phyloP scores from a whole-genome alignment of 2,797 vertebrate species.

The Mormyrops boulengeri region DNA sequence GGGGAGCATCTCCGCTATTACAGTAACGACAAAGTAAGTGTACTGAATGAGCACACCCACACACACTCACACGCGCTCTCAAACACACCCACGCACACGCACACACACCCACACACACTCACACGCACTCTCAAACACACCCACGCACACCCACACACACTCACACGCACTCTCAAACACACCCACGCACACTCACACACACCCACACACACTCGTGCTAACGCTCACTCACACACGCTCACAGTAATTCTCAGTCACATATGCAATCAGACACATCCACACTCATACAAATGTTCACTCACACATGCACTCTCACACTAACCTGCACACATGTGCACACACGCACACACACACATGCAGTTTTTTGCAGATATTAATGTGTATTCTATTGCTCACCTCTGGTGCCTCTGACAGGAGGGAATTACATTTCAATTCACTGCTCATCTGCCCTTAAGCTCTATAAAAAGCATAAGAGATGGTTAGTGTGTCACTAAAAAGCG shows the following conservation, averaged over 20 bases:
- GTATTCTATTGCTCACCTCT: not conserved
- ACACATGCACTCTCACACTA: not conserved
- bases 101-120: not conserved
- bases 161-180: not conserved
- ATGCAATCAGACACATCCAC: not conserved
- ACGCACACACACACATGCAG: not conserved
- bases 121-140: too few relatives aligned
- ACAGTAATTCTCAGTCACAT: not conserved
- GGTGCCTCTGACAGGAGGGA: not conserved
- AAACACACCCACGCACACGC: not conserved
- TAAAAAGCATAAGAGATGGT: slow-evolving; percentile 21
- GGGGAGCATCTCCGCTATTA: slow-evolving; percentile 84
- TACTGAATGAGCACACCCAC: not conserved
- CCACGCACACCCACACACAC: too few relatives aligned
- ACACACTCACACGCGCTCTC: not conserved
- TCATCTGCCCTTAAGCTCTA: not conserved
- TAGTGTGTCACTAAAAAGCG: slow-evolving; percentile 42
- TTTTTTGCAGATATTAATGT: not conserved
- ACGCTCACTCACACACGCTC: not conserved
- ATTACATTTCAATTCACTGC: not conserved
- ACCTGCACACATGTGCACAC: not conserved
- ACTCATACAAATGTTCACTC: not conserved
- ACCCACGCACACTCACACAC: not conserved
- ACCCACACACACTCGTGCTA: not conserved
- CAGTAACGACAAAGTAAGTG: slow-evolving; percentile 84